phyloP scores from a whole-genome alignment of 2,113 vertebrate species.

The Apodemus sylvaticus region DNA sequence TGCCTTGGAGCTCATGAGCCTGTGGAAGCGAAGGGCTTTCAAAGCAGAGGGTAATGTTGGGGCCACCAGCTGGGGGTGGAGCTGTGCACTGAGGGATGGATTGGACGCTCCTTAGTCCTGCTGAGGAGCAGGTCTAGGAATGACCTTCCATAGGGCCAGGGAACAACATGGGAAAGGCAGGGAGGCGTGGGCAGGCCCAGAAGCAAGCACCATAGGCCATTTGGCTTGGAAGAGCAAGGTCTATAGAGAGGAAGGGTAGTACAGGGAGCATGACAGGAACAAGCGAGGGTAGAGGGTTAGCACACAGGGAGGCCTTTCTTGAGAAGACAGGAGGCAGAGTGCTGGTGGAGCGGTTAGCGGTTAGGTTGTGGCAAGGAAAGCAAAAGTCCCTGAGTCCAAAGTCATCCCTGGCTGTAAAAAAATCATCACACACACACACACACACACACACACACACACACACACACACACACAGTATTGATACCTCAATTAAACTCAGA shows the following conservation, averaged over 20 bases:
- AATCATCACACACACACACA: no score
- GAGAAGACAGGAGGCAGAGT: no score
- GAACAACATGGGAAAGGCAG: not conserved
- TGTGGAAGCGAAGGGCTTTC: not conserved
- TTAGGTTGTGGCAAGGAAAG: not conserved
- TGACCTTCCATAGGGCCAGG: not conserved
- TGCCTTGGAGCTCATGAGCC: not conserved
- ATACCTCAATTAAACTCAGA: not conserved
- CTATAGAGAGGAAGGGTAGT: fast-evolving
- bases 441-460: no score
- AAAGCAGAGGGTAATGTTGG: not conserved
- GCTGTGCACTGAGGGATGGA: not conserved
- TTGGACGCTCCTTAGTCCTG: not conserved
- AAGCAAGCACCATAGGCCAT: not conserved
- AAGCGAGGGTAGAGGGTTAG: not conserved
- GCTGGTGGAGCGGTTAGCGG: not conserved
- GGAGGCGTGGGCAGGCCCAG: not conserved
- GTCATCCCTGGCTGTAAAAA: not conserved
- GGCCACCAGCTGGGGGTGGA: fast-evolving
- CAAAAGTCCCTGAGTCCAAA: not conserved
- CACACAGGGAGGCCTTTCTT: not conserved
- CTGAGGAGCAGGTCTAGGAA: not conserved
- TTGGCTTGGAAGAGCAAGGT: not conserved
- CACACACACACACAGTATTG: not conserved
- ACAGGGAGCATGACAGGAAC: not conserved